Conservation (phyloP, 2,797 vertebrate species). For the Phoeniculus purpureus region DNA sequence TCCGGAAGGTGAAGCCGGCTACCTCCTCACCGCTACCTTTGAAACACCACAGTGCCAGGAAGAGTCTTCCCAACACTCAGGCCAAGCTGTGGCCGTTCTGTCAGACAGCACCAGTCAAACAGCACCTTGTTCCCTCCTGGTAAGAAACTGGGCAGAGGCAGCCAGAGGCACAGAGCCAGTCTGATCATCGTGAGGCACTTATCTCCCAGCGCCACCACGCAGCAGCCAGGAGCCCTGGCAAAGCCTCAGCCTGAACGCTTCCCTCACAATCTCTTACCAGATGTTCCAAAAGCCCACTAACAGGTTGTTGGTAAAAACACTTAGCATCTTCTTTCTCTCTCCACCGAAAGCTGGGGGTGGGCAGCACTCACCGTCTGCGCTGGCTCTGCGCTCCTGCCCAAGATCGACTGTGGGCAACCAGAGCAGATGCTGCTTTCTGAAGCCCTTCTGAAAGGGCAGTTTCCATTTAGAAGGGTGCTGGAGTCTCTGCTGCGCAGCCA, state of each 20-base stretch:
- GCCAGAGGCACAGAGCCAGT: neutral
- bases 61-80: neutral
- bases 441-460: neutral
- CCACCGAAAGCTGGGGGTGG: neutral
- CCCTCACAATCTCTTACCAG: neutral
- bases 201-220: neutral
- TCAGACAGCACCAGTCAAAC: neutral
- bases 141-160: neutral
- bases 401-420: neutral
- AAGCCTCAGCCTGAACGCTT: neutral
- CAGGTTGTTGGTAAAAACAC: neutral
- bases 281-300: neutral
- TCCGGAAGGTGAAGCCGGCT: neutral
- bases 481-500: neutral
- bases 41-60: neutral
- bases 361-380: accelerated
- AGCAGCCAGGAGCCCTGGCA: neutral
- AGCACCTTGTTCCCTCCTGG: neutral
- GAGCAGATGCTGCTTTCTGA: neutral
- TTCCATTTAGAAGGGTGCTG: accelerated
- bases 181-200: neutral
- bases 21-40: neutral
- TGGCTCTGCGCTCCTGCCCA: neutral
- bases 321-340: neutral
- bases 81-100: neutral